Percentiles rank a stretch among this genome's conserved stretches.
Conservation (phyloP, 2,888 invertebrate species). For the Drosophila infuscata region DNA sequence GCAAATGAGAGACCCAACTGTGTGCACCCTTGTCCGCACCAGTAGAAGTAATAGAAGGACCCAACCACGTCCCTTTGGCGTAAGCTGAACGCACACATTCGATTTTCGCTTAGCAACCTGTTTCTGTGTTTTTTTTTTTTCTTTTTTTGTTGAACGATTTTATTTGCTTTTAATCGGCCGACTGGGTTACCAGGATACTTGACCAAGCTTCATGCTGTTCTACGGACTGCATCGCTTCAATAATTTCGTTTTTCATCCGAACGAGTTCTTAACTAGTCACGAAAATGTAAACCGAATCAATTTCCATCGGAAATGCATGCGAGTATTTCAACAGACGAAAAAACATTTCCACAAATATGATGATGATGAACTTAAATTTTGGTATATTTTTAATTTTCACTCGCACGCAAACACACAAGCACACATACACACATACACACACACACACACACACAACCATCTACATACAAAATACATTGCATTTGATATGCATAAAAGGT, state of each 20-base stretch:
- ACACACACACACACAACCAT: slow-evolving; percentile 8
- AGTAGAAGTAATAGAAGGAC: not conserved
- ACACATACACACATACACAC: slow-evolving; percentile 3
- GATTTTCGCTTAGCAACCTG: slow-evolving; percentile 19
- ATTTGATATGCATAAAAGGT: slow-evolving; percentile 39
- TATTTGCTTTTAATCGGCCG: slow-evolving; percentile 72
- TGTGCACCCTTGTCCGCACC: not conserved
- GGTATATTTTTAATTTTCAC: not conserved
- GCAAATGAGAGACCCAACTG: not conserved
- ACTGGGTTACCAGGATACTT: slow-evolving; percentile 45
- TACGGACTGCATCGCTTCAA: slow-evolving; percentile 43
- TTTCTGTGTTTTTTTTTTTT: slow-evolving; percentile 37
- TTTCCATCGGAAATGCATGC: slow-evolving; percentile 56
- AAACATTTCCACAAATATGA: slow-evolving; percentile 32
- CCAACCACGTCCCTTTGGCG: not conserved
- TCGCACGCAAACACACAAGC: slow-evolving; percentile 2
- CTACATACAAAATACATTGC: not conserved
- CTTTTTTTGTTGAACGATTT: slow-evolving; percentile 40
- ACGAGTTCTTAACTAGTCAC: slow-evolving; percentile 14
- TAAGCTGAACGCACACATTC: slow-evolving; percentile 12
- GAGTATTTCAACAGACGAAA: slow-evolving; percentile 32
- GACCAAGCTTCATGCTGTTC: slow-evolving; percentile 31
- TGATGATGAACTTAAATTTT: slow-evolving; percentile 32
- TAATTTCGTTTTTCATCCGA: slow-evolving; percentile 55
- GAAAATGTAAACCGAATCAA: slow-evolving; percentile 56